These are phyloP conservation scores for Oryctes rhinoceros DNA, from an alignment of 1,140 invertebrate genomes.

Conservation along the genomic window DNA sequence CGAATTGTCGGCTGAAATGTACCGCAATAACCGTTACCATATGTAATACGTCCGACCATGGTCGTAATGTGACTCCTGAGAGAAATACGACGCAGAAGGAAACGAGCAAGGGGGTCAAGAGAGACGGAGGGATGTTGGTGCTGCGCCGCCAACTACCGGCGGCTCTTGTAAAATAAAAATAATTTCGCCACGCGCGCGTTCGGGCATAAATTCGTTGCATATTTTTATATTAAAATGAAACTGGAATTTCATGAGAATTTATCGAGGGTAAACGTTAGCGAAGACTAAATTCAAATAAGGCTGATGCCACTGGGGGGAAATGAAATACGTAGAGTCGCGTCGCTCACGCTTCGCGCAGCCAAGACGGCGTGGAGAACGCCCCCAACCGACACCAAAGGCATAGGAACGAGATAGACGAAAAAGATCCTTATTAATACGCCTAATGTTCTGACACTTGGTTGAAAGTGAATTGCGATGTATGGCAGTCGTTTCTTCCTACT, in stretches of 20 bases:
- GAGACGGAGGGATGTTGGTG: neutral
- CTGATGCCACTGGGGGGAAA: slow-evolving; percentile 6
- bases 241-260: slow-evolving; percentile 29
- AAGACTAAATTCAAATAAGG: slow-evolving; percentile 28
- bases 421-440: neutral
- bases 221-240: slow-evolving; percentile 34
- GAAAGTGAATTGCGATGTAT: neutral
- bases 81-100: slow-evolving; percentile 8
- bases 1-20: slow-evolving; percentile 24
- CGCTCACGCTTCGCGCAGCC: neutral
- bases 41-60: slow-evolving; percentile 27
- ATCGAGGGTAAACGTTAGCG: slow-evolving; percentile 18
- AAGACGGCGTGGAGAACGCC: neutral
- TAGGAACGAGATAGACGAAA: slow-evolving; percentile 1
- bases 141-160: neutral
- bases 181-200: slow-evolving; percentile 14
- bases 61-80: slow-evolving; percentile 29
- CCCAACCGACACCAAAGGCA: neutral
- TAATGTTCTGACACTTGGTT: slow-evolving; percentile 1
- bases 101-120: neutral
- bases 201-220: slow-evolving; percentile 23
- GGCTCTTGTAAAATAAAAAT: slow-evolving; percentile 22
- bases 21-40: slow-evolving; percentile 33
- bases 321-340: neutral
- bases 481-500: too few species aligned